Conservation (phyloP, 2,797 vertebrate species). For the Discoglossus pictus region DNA sequence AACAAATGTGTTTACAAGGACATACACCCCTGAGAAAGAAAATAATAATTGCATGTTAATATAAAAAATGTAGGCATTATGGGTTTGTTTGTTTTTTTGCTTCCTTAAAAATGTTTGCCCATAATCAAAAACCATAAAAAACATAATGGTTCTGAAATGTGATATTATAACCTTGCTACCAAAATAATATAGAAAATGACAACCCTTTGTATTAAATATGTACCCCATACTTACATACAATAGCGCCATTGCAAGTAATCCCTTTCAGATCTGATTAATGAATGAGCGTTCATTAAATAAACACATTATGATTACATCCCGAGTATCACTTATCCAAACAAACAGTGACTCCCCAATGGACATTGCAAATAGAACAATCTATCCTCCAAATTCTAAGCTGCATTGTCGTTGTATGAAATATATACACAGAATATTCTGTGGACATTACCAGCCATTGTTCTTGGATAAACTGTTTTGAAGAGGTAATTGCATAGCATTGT, state of each 20-base stretch:
- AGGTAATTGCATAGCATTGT: constrained; percentile 26
- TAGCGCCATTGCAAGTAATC: not conserved
- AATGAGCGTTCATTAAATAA: constrained; percentile 21
- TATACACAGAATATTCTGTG: constrained; percentile 28
- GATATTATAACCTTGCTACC: too few relatives aligned
- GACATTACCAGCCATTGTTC: constrained; percentile 20
- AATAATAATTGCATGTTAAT: too few relatives aligned
- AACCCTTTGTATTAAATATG: too few relatives aligned
- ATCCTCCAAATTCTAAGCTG: not conserved
- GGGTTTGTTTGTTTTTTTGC: too few relatives aligned
- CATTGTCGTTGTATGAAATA: constrained; percentile 28
- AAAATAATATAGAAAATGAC: too few relatives aligned
- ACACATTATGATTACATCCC: constrained; percentile 2
- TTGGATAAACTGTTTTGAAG: constrained; percentile 6
- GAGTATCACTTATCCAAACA: constrained; percentile 37
- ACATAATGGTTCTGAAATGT: too few relatives aligned
- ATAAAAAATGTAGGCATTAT: too few relatives aligned
- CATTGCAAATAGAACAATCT: constrained; percentile 12
- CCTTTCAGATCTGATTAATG: constrained; percentile 6
- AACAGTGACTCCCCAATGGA: constrained; percentile 12
- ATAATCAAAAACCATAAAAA: too few relatives aligned
- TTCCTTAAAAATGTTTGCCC: too few relatives aligned
- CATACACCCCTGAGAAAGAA: too few relatives aligned
- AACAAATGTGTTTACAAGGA: too few relatives aligned
- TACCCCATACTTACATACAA: constrained; percentile 13